Evolutionary conservation across 2,797 vertebrate species (phyloP), one percentile per base, ranked within the genome.

Genomic region (Coregonus sp.): DNA sequence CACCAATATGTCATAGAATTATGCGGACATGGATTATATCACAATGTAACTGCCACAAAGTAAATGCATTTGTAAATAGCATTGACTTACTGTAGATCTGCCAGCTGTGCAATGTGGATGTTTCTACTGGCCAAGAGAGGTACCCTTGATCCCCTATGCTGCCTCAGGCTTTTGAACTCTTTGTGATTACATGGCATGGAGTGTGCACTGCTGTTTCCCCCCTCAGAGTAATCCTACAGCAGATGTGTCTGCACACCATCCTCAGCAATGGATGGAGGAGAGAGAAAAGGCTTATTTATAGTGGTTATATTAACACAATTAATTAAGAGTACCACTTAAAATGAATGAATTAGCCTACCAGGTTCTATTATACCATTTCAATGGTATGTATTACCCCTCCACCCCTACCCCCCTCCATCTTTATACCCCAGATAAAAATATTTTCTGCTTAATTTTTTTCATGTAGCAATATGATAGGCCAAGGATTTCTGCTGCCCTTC

Each of bases 191-290:
- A 77, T 47, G 37, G 56, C 70, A 47, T 61, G 35, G 9, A 47
- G 72, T 67, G 31, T 20, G 59, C 12, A 29, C 18, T 4, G 47
- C 63, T 68, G 61, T 29, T 35, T 12, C 70, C 47, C 63, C 40
- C 14, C 59, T 78, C 29, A 51, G 40, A 37, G 66, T 25, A 73
- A 78, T 47, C 47, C 40, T 31, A 31, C 66, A 59, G 66, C 65
- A 59, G 47, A 61, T 59, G 52, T 20, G 50, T 51, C 6, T 50
- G 37, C 9, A 31, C 2, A 65, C n/a, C 59, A 40, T 25, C 71
- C 63, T 73, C 47, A 31, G 63, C 47, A 5, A 20, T 68, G 40
- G 66, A 29, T 40, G 33, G 31, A 5, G 12, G 29, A 40, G 50
- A 18, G 29, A 51, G 25, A 56, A 72, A 25, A 20, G 14, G 18